Percentiles rank a stretch among this genome's conserved stretches.
These are phyloP conservation scores for Ecliptopera silaceata DNA, from an alignment of 2,888 invertebrate species.

Conservation along the genomic window DNA sequence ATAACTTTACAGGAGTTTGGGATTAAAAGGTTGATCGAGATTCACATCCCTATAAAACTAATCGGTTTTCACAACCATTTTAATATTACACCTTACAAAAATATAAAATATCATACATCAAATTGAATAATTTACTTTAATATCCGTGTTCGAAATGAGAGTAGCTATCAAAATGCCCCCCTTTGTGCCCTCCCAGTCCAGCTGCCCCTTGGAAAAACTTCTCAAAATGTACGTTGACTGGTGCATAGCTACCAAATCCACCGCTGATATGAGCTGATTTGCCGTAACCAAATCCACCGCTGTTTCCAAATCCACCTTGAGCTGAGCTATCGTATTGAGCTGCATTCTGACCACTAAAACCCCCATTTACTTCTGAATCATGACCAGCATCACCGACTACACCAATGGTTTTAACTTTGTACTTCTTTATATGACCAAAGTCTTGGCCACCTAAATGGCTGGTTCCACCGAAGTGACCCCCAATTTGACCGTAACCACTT, in stretches of 20 bases:
- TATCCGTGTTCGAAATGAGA: constrained; percentile 1
- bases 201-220: background rate
- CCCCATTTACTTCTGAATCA: constrained; percentile 1
- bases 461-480: constrained; percentile 2
- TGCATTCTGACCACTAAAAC: background rate
- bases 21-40: background rate
- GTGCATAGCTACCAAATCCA: background rate
- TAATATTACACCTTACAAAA: constrained; percentile 16
- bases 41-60: background rate
- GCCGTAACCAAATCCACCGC: background rate
- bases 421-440: background rate
- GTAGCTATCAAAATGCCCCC: background rate
- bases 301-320: background rate
- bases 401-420: background rate
- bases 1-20: too few relatives aligned
- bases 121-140: constrained; percentile 3
- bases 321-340: background rate
- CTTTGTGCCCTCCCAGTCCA: background rate
- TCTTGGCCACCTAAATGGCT: background rate
- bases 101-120: background rate
- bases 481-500: constrained; percentile 12
- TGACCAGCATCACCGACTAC: background rate
- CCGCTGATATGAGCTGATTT: background rate
- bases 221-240: background rate
- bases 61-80: constrained; percentile 3